Evolutionary conservation across 2,113 vertebrate genomes (phyloP).

Genomic region (Urocitellus parryii): DNA sequence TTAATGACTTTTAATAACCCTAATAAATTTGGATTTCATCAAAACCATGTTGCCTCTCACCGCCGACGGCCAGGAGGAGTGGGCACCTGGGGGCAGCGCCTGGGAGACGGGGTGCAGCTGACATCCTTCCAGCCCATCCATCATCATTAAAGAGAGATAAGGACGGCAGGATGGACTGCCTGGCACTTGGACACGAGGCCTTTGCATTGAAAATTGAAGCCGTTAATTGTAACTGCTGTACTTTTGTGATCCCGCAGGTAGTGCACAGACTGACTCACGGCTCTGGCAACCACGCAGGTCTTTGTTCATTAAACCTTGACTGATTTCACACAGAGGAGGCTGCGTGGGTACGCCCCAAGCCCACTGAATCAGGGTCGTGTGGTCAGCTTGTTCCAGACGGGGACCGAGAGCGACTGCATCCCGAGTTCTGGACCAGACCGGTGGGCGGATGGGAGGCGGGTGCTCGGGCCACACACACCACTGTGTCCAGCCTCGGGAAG

Average conservation of each 20-base stretch:
- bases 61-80: slow-evolving; percentile 56
- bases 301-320: slow-evolving; percentile 84
- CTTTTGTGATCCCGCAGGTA: slow-evolving; percentile 79
- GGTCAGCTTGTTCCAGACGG: slow-evolving; percentile 63
- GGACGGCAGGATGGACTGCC: slow-evolving; percentile 82
- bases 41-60: slow-evolving; percentile 80
- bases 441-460: slow-evolving; percentile 46
- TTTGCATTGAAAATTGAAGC: slow-evolving; percentile 83
- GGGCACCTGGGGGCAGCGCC: slow-evolving; percentile 64
- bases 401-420: slow-evolving; percentile 67
- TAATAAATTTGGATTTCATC: slow-evolving; percentile 87
- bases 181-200: slow-evolving; percentile 76
- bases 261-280: slow-evolving; percentile 81
- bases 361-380: slow-evolving; percentile 75
- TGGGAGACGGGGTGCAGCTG: slow-evolving; percentile 73
- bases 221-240: slow-evolving; percentile 85
- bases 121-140: slow-evolving; percentile 85
- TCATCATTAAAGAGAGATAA: slow-evolving; percentile 87
- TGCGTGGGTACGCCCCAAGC: slow-evolving; percentile 66
- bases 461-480: slow-evolving; percentile 38
- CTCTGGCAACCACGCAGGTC: slow-evolving; percentile 76
- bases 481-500: slow-evolving; percentile 34
- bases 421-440: slow-evolving; percentile 65
- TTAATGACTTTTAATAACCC: slow-evolving; percentile 86
- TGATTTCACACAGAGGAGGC: slow-evolving; percentile 78